Evolutionary conservation across 2,888 invertebrate species (phyloP), one percentile per base, ranked within the genome.

Genomic region (Ornithoptera priamus): DNA sequence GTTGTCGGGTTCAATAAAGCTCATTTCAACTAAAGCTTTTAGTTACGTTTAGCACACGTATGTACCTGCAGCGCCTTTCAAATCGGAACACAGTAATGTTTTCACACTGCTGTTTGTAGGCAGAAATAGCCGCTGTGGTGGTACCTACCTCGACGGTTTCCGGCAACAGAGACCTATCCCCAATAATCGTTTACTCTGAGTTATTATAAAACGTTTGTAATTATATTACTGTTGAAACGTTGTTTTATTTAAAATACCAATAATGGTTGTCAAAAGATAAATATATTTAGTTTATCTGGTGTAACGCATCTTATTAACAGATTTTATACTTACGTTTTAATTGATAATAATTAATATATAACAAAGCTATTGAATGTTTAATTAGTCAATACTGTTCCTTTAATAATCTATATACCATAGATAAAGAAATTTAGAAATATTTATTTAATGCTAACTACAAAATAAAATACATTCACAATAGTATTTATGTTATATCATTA

Each of bases 401-500:
- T 53, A 18, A 53, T 53, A 53, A n/a, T 12, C 53, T n/a, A n/a
- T 53, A 7, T 53, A 53, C n/a, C n/a, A 53, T n/a, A 53, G 5
- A n/a, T 53, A 53, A 53, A 53, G 8, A n/a, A 53, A n/a, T 53
- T 18, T n/a, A 53, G 53, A 53, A n/a, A n/a, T 53, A 5, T 53
- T 53, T n/a, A 53, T 53, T 53, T 53, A n/a, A n/a, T 20, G 15
- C 57, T 0, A 22, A 58, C 12, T n/a, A 20, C 56, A 56, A 56
- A 56, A 18, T 56, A 20, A 22, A 22, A 5, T 58, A 24, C 57
- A n/a, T 50, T 46, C 8, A 12, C 22, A 22, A 59, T 39, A 67
- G 17, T 65, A 42, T 60, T 70, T 69, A 17, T 20, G n/a, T 50
- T 64, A 61, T 60, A 46, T 6, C 42, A 59, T 58, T 62, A 57